A percentile compares a stretch with the other conserved stretches of the same genome.
phyloP scores from a whole-genome alignment of 35 echinoderm and acorn worm species.

The Ophioderma brevispina region DNA sequence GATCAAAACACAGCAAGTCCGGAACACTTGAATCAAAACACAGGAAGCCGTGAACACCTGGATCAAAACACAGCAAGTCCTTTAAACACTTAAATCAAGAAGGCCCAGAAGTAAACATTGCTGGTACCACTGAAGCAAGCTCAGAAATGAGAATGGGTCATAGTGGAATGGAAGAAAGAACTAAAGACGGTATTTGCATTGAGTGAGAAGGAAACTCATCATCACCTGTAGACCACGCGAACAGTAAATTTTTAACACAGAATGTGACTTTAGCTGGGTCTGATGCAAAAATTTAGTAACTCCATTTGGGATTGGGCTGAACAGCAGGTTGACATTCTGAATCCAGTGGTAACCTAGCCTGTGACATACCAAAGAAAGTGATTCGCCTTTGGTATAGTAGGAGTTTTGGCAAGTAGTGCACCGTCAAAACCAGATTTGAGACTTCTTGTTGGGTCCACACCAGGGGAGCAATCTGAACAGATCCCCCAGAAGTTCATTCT shows the following conservation, averaged over 20 bases:
- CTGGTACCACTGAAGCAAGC: no score
- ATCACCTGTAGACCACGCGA: no score
- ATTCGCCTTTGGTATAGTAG: neutral
- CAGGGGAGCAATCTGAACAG: no score
- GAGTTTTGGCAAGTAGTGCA: neutral
- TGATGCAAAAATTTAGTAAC: neutral
- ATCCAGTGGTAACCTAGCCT: neutral
- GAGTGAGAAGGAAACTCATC: no score
- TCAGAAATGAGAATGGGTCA: no score
- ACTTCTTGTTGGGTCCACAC: neutral
- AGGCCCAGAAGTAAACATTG: no score
- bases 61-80: slow-evolving; percentile 25
- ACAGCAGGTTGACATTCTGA: neutral
- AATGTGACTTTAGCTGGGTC: neutral
- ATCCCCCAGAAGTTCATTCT: no score
- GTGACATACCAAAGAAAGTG: neutral
- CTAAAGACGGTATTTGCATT: no score
- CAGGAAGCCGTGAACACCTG: neutral
- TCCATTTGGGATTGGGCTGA: neutral
- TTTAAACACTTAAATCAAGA: no score
- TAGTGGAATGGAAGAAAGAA: neutral
- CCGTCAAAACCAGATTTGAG: neutral
- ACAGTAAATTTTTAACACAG: no score
- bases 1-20: neutral
- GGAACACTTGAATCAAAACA: no score